A percentile compares a stretch with the other conserved stretches of the same genome.
Conservation (phyloP, 2,113 vertebrate species). For the Canis aureus region DNA sequence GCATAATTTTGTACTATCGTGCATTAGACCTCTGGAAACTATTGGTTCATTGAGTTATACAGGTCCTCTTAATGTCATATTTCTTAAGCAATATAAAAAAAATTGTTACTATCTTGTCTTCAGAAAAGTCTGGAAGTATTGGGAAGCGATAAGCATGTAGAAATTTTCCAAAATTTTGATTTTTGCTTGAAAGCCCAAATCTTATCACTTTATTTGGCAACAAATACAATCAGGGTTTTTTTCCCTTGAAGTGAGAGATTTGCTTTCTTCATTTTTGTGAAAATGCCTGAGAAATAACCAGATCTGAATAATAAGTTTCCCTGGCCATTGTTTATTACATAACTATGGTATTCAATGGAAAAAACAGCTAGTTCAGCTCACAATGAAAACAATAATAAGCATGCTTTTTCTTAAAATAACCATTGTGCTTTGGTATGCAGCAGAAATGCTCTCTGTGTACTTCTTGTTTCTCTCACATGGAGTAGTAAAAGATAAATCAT, state of each 20-base stretch:
- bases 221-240: neutral
- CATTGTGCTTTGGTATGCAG: neutral
- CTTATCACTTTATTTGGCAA: slow-evolving; percentile 36
- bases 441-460: neutral
- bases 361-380: neutral
- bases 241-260: neutral
- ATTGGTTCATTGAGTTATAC: neutral
- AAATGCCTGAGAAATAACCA: slow-evolving; percentile 45
- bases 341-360: neutral
- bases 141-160: neutral
- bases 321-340: neutral
- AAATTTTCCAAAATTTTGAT: neutral
- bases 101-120: neutral
- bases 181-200: neutral
- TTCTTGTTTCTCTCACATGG: neutral
- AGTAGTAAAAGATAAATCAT: neutral
- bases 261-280: slow-evolving; percentile 19
- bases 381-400: neutral
- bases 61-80: neutral
- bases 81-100: neutral
- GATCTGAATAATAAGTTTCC: neutral
- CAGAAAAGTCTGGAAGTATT: neutral
- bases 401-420: neutral
- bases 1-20: neutral
- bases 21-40: neutral